Evolutionary conservation across 2,888 invertebrate species (phyloP).

Genomic region (Yponomeuta plumbellus): DNA sequence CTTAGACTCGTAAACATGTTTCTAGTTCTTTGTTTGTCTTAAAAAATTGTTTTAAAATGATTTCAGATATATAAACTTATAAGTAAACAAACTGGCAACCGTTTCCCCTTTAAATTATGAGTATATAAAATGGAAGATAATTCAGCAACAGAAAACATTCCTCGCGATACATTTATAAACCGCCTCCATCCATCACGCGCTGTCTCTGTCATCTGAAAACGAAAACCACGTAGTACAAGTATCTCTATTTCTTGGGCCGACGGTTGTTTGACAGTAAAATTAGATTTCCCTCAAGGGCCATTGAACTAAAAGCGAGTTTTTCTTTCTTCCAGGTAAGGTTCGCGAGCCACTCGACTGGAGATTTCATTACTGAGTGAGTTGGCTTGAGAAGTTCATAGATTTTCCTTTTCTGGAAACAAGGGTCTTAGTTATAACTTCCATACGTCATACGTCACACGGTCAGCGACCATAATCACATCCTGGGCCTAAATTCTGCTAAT

Average conservation of each 20-base stretch:
- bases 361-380: constrained; percentile 9
- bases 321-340: constrained; percentile 17
- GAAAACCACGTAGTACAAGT: not conserved
- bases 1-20: no score
- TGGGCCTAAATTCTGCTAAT: no score
- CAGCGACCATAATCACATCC: no score
- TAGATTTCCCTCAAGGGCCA: constrained; percentile 17
- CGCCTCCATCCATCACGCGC: not conserved
- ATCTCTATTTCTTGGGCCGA: not conserved
- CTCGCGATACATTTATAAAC: not conserved
- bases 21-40: no score
- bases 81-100: no score
- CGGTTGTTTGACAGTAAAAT: not conserved
- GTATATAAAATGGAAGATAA: no score
- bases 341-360: not conserved
- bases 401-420: not conserved
- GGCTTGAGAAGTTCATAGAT: not conserved
- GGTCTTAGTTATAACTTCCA: not conserved
- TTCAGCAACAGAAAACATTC: not conserved
- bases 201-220: not conserved
- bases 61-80: no score
- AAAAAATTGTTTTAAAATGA: no score
- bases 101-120: no score
- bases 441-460: no score
- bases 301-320: constrained; percentile 13